phyloP scores from a whole-genome alignment of 2,113 vertebrate species.

The Oryzias javanicus region DNA sequence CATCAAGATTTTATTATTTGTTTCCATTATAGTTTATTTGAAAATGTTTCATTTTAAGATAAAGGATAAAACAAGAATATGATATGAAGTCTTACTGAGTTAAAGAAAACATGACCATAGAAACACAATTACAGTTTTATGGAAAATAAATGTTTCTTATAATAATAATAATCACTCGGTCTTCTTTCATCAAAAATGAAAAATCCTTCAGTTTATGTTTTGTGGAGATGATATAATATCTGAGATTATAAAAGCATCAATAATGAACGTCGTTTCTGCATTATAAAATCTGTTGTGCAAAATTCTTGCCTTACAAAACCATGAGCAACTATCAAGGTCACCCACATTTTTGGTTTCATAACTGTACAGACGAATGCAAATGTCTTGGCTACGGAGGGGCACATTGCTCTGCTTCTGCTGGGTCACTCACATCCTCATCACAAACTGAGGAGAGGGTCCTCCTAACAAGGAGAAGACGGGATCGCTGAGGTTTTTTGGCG shows the following conservation, averaged over 20 bases:
- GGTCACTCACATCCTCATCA: neutral
- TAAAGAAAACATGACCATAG: too few relatives aligned
- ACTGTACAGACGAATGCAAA: slow-evolving; percentile 54
- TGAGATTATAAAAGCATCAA: neutral
- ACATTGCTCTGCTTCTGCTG: neutral
- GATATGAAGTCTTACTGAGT: too few relatives aligned
- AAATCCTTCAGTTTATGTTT: neutral
- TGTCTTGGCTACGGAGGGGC: slow-evolving; percentile 12
- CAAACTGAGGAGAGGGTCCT: neutral
- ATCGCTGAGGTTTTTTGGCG: too few relatives aligned
- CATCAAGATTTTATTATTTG: too few relatives aligned
- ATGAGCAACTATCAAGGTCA: slow-evolving; percentile 60
- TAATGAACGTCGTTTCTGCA: neutral
- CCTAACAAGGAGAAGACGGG: too few relatives aligned
- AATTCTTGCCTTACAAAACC: slow-evolving; percentile 48
- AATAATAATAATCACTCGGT: too few relatives aligned
- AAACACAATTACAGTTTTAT: too few relatives aligned
- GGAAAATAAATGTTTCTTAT: too few relatives aligned
- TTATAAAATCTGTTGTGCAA: slow-evolving; percentile 41
- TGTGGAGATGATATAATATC: neutral
- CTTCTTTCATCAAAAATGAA: neutral
- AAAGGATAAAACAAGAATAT: too few relatives aligned
- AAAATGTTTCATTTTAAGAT: too few relatives aligned
- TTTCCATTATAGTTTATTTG: too few relatives aligned
- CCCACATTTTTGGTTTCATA: slow-evolving; percentile 65